Base-by-base conservation (phyloP, 2,888 invertebrate genomes). In the Pecten maximus region DNA sequence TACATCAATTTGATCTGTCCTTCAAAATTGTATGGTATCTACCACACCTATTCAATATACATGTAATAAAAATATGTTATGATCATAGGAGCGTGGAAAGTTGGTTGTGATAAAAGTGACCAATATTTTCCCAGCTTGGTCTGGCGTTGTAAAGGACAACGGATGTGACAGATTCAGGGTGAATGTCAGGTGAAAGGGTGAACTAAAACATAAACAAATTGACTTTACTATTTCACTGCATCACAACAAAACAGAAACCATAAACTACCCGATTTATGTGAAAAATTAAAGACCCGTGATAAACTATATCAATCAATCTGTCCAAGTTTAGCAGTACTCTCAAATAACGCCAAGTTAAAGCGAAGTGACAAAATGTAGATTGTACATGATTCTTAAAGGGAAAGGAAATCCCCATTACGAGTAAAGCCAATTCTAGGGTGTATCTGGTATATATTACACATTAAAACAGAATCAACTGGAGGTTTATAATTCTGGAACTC, bases 111-210 rank as follows among this genome's bases (percentile, higher is more conserved):
- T 6, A 54, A 19, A 23, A n/a, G 6, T 74, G 28, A 74, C 74
- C 74, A 28, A 10, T 74, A 74, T 74, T 28, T 0, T 23, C 35
- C 0, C 28, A 10, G 44, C 44, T 44, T n/a, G 54, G 54, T 54
- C 54, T n/a, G 54, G 23, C 50, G 44, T 60, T 3, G 28, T 6
- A 4, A 28, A 15, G 4, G 60, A 60, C 60, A 60, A 16, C 50
- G 2, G 12, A 23, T 19, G 74, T 74, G 35, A 74, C 74, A 23
- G 15, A 23, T 23, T n/a, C 2, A 35, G 35, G 74, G 74, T 74
- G 2, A 74, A 28, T 35, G 28, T 74, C 74, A 74, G 74, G 74
- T 74, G 74, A 74, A 74, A 35, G 74, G 74, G 74, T 74, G 74
- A 74, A 74, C 28, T 35, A 35, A 35, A 74, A 10, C 74, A 74